These are phyloP conservation scores for Turnix velox DNA, from an alignment of 2,113 vertebrate genomes.

Conservation along the genomic window DNA sequence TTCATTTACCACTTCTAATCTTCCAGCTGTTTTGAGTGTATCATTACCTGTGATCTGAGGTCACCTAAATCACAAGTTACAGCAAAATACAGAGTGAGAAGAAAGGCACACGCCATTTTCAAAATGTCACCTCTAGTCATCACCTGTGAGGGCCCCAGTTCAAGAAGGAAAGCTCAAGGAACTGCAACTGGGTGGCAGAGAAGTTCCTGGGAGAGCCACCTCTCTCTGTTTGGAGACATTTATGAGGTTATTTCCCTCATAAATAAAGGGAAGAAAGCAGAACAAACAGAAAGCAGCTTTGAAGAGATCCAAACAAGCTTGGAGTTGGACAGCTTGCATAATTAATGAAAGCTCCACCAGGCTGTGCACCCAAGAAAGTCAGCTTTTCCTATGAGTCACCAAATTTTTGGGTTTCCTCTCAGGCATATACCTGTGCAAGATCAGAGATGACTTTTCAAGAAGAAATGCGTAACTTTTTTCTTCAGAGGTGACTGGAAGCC, in stretches of 20 bases:
- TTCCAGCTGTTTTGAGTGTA: neutral
- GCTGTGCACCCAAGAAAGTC: neutral
- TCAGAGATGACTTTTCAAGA: neutral
- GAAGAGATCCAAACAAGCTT: neutral
- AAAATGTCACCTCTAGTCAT: neutral
- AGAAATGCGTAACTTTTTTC: neutral
- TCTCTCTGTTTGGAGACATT: neutral
- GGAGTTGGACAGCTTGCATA: neutral
- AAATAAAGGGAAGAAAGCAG: neutral
- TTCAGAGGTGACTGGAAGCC: neutral
- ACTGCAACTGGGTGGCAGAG: neutral
- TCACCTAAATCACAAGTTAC: neutral
- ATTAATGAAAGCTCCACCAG: neutral
- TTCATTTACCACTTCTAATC: neutral
- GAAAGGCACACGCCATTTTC: accelerated
- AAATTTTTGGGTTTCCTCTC: neutral
- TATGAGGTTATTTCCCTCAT: neutral
- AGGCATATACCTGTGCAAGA: neutral
- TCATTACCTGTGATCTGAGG: neutral
- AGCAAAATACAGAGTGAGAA: neutral
- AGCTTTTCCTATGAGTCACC: neutral
- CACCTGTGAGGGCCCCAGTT: neutral
- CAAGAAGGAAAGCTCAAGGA: neutral
- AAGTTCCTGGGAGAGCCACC: neutral
- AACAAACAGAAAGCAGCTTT: neutral